A percentile compares a stretch with the other conserved stretches of the same genome.
Conservation (phyloP, 2,113 vertebrate genomes). For the Lota lota region DNA sequence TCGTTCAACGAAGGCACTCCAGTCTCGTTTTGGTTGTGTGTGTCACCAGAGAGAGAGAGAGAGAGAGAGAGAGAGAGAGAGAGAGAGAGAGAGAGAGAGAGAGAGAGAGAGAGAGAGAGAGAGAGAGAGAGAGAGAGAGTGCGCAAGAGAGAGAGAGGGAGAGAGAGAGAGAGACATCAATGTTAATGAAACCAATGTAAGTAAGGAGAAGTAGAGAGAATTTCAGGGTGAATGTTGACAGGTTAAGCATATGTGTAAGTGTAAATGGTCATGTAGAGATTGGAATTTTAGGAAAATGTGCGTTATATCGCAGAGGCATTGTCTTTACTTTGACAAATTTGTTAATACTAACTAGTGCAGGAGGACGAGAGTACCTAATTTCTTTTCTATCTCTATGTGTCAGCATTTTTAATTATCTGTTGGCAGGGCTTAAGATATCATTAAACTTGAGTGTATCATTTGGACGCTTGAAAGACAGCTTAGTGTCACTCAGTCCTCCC, state of each 20-base stretch:
- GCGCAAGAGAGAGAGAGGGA: conserved; percentile 10
- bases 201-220: too few relatives aligned
- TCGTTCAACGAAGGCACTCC: conserved; percentile 21
- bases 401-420: conserved; percentile 78
- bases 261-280: not conserved
- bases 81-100: conserved; percentile 17
- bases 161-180: conserved; percentile 1
- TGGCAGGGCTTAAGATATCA: conserved; percentile 77
- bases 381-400: conserved; percentile 64
- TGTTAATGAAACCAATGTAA: not conserved
- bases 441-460: conserved; percentile 75
- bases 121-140: conserved; percentile 27
- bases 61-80: conserved; percentile 23
- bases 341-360: conserved; percentile 44
- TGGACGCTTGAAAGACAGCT: conserved; percentile 77
- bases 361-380: conserved; percentile 21
- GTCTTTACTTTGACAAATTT: conserved; percentile 21
- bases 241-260: too few relatives aligned
- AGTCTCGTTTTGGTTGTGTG: conserved; percentile 9
- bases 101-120: conserved; percentile 2
- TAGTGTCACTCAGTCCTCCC: conserved; percentile 69
- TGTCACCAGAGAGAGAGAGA: not conserved
- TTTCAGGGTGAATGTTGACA: too few relatives aligned
- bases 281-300: not conserved
- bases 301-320: not conserved